Conservation (phyloP, 2,113 vertebrate genomes). For the Myotis yumanensis region DNA sequence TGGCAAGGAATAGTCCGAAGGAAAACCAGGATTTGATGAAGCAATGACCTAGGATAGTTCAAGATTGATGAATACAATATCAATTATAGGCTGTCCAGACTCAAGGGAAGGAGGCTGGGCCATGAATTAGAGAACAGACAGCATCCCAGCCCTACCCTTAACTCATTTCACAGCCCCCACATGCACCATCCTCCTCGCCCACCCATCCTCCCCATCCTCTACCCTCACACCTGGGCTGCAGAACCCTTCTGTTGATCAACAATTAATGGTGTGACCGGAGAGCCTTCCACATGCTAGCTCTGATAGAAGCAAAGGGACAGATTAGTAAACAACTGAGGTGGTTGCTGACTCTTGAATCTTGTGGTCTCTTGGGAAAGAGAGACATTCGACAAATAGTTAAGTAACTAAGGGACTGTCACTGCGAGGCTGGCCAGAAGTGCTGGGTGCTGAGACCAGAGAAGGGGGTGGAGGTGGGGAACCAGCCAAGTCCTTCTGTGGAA, state of each 20-base stretch:
- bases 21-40: conserved; percentile 5
- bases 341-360: not conserved
- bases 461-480: not conserved
- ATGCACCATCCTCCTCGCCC: not conserved
- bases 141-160: not conserved
- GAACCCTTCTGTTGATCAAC: not conserved
- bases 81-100: not conserved
- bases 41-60: not conserved
- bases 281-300: not conserved
- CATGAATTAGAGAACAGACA: not conserved
- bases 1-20: not conserved
- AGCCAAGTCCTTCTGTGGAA: not conserved
- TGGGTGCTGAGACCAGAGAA: not conserved
- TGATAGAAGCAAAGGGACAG: not conserved
- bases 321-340: not conserved
- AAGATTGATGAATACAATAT: not conserved
- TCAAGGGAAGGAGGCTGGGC: not conserved
- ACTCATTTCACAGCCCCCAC: not conserved
- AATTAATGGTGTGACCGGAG: not conserved
- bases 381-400: not conserved
- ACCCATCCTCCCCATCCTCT: not conserved
- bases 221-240: not conserved
- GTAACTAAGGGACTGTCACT: not conserved
- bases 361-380: conserved; percentile 7
- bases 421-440: not conserved